Evolutionary conservation across 1,140 invertebrate species (phyloP), one percentile per base, ranked within the genome.

Genomic region (Dreissena polymorpha): DNA sequence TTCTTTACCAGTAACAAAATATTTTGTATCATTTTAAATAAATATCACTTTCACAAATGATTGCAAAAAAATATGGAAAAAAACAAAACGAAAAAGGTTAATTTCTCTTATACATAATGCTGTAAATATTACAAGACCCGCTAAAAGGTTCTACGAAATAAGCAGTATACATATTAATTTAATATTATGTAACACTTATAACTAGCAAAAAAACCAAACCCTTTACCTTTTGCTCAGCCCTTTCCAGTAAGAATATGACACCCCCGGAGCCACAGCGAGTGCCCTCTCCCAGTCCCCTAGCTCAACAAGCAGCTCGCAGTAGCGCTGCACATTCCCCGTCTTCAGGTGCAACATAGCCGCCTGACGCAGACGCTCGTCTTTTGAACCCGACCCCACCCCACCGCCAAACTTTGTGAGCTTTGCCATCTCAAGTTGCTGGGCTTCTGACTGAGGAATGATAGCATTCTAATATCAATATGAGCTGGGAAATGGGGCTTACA

Each of bases 281-380:
- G 93, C 94, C 67, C 91, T 92, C 71, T 93, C 90, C 94, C 94
- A 94, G 90, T 93, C 88, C 55, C 92, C 93, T 1, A 93, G 79
- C 67, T 93, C 90, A 14, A 92, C 91, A 87, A 93, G 92, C 3
- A 94, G 81, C 86, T 94, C 93, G 91, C 94, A 94, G 87, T 94
- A 94, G 68, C 92, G 89, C 80, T 93, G 92, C 0, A 94, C 74
- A 84, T 94, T 92, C 13, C 94, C 94, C n/a, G 92, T 87, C 50
- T 88, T 82, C 8, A 94, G 87, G 81, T 93, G 89, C 53, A 91
- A 86, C 25, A 90, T 86, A 39, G 93, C 93, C 10, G 91, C 92
- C 72, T 91, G 88, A 72, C 76, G 76, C 12, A 93, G 67, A 55
- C 85, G 80, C 27, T 93, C 93, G 49, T 92, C 91, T 78, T 88